phyloP scores from a whole-genome alignment of 2,113 vertebrate genomes.

The Balaeniceps rex region DNA sequence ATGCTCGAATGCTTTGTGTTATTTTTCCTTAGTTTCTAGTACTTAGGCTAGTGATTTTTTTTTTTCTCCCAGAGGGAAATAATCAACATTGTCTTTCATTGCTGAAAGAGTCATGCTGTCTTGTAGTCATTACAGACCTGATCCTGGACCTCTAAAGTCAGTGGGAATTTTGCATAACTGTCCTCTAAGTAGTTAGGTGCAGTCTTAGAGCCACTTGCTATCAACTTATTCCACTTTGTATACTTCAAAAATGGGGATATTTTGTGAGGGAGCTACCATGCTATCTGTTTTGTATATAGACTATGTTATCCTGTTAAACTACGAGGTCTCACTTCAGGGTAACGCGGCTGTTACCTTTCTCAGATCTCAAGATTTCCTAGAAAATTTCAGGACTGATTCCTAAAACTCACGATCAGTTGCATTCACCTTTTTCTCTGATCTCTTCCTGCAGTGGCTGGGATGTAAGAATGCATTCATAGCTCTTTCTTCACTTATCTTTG shows the following conservation, averaged over 20 bases:
- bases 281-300: background rate
- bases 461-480: background rate
- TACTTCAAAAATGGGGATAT: background rate
- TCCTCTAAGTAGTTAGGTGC: background rate
- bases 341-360: background rate
- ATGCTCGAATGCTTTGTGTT: rapidly evolving
- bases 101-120: background rate
- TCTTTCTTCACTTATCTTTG: background rate
- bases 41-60: background rate
- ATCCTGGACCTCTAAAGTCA: background rate
- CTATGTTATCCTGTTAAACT: background rate
- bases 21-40: background rate
- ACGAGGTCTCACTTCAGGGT: background rate
- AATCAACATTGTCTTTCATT: background rate
- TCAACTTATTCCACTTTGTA: background rate
- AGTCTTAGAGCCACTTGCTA: background rate
- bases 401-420: background rate
- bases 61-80: background rate
- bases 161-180: background rate
- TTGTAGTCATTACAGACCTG: background rate
- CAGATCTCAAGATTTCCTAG: background rate
- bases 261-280: background rate
- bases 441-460: background rate
- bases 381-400: background rate
- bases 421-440: background rate